Evolutionary conservation across 1,140 invertebrate genomes (phyloP).

Genomic region (Eueides isabella): DNA sequence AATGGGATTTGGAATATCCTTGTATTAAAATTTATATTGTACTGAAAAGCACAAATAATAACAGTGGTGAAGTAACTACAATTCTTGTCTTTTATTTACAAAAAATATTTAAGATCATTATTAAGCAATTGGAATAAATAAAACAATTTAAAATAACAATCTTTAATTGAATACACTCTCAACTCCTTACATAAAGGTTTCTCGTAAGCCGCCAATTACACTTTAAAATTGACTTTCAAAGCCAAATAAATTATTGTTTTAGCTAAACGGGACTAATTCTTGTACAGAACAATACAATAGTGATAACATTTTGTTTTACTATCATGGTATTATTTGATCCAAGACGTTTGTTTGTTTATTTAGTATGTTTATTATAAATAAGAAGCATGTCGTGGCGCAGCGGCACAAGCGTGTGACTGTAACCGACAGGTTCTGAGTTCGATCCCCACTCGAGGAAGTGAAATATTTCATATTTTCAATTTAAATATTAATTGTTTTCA

Average conservation of each 20-base stretch:
- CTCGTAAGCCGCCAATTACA: neutral
- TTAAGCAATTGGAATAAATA: neutral
- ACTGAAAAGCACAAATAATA: too few relatives aligned
- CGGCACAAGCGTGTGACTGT: neutral
- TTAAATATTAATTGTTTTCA: too few relatives aligned
- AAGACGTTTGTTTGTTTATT: neutral
- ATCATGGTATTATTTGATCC: neutral
- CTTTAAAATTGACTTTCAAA: neutral
- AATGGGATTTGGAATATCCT: too few relatives aligned
- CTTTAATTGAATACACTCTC: neutral
- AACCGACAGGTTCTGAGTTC: too few relatives aligned
- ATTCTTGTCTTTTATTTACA: too few relatives aligned
- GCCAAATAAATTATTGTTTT: neutral
- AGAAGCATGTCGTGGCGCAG: neutral
- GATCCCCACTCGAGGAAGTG: too few relatives aligned
- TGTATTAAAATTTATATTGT: too few relatives aligned
- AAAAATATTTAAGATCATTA: too few relatives aligned
- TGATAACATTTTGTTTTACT: neutral
- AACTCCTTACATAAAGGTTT: neutral
- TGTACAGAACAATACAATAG: neutral
- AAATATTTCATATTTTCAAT: too few relatives aligned
- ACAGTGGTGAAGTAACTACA: too few relatives aligned
- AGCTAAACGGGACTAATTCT: neutral
- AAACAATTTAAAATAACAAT: neutral
- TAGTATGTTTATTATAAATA: neutral